Conservation (phyloP, 2,888 invertebrate genomes). For the Eristalis intricaria region DNA sequence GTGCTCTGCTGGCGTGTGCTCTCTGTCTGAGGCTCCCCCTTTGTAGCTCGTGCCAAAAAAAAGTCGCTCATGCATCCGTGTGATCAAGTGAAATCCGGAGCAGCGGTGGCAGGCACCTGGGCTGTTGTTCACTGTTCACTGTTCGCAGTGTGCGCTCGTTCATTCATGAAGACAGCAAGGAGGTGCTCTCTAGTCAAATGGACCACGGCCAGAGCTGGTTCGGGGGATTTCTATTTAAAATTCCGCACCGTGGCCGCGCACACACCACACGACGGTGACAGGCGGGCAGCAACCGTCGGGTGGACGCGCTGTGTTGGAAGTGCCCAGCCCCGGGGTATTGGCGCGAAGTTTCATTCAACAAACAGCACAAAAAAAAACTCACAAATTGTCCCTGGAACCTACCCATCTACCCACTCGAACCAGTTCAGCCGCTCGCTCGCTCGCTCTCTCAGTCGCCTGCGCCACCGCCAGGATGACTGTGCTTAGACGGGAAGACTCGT, state of each 20-base stretch:
- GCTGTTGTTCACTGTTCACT: slow-evolving; percentile 14
- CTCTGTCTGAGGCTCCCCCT: neutral
- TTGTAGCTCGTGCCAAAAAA: slow-evolving; percentile 62
- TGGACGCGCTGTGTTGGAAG: neutral
- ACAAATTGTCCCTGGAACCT: slow-evolving; percentile 56
- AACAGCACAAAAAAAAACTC: slow-evolving; percentile 12
- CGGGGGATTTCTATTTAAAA: slow-evolving; percentile 64
- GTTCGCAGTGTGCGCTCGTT: slow-evolving; percentile 23
- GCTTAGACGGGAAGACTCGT: slow-evolving; percentile 47
- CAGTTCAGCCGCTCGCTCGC: slow-evolving; percentile 25
- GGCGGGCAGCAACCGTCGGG: too few species aligned
- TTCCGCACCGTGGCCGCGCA: slow-evolving; percentile 34
- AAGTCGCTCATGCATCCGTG: slow-evolving; percentile 54
- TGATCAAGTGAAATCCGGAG: slow-evolving; percentile 63
- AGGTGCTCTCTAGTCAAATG: slow-evolving; percentile 41
- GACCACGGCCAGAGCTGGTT: slow-evolving; percentile 47
- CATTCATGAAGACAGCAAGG: slow-evolving; percentile 57
- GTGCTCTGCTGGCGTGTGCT: neutral
- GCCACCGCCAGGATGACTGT: neutral
- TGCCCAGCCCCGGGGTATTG: slow-evolving; percentile 41
- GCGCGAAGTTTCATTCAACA: slow-evolving; percentile 68
- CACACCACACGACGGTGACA: neutral
- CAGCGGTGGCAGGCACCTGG: slow-evolving; percentile 39
- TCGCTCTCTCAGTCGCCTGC: neutral
- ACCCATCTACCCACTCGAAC: slow-evolving; percentile 52